Conservation (phyloP, 2,888 invertebrate species). For the Volucella inanis region DNA sequence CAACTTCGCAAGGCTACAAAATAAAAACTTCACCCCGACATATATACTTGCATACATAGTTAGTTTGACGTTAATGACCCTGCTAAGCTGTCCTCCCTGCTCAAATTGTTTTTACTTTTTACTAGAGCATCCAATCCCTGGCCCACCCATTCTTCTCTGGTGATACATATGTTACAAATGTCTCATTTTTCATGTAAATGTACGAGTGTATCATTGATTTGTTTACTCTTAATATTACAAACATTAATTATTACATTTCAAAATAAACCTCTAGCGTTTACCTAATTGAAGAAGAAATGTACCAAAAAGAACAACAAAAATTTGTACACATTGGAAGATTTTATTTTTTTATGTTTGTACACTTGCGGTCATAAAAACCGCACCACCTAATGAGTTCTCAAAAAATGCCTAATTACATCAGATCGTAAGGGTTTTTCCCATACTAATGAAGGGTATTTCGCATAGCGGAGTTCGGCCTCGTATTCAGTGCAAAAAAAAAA, state of each 20-base stretch:
- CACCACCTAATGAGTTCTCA: too few species aligned
- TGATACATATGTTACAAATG: conserved; percentile 53
- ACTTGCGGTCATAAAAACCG: too few species aligned
- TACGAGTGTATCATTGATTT: conserved; percentile 72
- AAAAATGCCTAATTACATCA: too few species aligned
- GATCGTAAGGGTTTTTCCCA: too few species aligned
- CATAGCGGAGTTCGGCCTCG: too few species aligned
- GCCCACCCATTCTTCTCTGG: conserved; percentile 44
- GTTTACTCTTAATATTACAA: conserved; percentile 70
- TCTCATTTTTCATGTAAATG: conserved; percentile 71
- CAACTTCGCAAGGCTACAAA: conserved; percentile 35
- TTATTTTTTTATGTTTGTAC: conserved; percentile 81
- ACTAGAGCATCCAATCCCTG: conserved; percentile 47
- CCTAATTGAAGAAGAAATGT: conserved; percentile 69
- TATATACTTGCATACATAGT: conserved; percentile 4
- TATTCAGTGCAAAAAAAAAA: too few species aligned
- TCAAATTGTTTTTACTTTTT: conserved; percentile 43
- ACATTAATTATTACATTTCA: conserved; percentile 72
- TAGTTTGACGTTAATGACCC: conserved; percentile 56
- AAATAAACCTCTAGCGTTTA: conserved; percentile 73
- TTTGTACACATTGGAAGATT: conserved; percentile 80
- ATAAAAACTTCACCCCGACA: conserved; percentile 1
- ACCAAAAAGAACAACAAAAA: conserved; percentile 68
- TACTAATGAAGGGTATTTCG: too few species aligned
- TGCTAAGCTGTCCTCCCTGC: conserved; percentile 41